Evolutionary conservation across 2,113 vertebrate species (phyloP).

Genomic region (Neoarius graeffei): DNA sequence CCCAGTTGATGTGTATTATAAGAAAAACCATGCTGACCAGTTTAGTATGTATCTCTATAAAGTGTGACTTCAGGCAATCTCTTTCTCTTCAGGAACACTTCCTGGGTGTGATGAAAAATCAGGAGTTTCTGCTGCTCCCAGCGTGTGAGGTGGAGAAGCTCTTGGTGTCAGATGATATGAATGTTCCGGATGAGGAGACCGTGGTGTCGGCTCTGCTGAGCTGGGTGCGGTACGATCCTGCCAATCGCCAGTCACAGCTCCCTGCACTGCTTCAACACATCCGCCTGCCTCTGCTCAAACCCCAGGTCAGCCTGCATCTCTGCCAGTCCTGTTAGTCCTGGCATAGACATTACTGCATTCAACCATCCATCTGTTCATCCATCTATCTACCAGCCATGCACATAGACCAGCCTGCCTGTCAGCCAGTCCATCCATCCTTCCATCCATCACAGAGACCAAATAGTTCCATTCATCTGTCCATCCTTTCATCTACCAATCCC

Average conservation of each 20-base stretch:
- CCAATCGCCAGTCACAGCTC: conserved; percentile 81
- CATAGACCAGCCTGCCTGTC: background rate
- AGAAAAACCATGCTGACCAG: background rate
- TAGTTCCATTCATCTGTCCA: background rate
- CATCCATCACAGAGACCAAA: background rate
- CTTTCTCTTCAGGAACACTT: conserved; percentile 85
- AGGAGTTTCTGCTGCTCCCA: conserved; percentile 93
- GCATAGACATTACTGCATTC: background rate
- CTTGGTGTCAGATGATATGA: conserved; percentile 93
- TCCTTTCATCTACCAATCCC: background rate
- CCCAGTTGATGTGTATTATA: background rate
- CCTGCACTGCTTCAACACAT: conserved; percentile 87
- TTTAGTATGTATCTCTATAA: background rate
- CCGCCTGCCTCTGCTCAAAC: conserved; percentile 89
- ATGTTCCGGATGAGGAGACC: conserved; percentile 94
- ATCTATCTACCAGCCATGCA: background rate
- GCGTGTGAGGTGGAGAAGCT: conserved; percentile 90
- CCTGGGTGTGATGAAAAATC: conserved; percentile 93
- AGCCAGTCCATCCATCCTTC: background rate
- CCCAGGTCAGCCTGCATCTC: conserved; percentile 81
- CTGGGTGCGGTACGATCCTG: conserved; percentile 87
- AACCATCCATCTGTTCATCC: background rate
- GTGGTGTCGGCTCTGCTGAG: conserved; percentile 88
- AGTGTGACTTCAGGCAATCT: conserved; percentile 7
- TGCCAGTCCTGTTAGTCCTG: background rate